Conservation (phyloP, 1,140 invertebrate genomes). For the Diorhabda elongata region DNA sequence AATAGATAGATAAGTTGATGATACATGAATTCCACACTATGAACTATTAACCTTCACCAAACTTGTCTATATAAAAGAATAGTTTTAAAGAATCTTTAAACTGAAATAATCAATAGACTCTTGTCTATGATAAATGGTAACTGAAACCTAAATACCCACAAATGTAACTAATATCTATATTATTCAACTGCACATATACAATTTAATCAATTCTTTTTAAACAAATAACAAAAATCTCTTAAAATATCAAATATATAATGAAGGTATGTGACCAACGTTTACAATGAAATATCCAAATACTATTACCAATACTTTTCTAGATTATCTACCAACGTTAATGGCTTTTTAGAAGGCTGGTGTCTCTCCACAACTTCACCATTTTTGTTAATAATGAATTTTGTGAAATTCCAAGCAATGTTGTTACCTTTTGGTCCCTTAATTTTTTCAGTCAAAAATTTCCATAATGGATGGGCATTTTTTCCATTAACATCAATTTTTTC, state of each 20-base stretch:
- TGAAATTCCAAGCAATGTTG: conserved; percentile 96
- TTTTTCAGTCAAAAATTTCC: conserved; percentile 62
- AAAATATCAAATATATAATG: not conserved
- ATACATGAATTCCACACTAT: no score
- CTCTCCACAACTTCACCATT: conserved; percentile 79
- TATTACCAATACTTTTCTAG: conserved; percentile 59
- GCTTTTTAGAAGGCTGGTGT: conserved; percentile 71
- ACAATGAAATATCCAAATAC: not conserved
- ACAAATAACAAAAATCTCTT: no score
- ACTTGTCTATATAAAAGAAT: no score
- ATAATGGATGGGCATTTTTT: conserved; percentile 76
- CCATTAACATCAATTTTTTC: conserved; percentile 86
- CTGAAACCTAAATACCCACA: no score
- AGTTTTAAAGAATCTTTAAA: no score
- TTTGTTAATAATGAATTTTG: conserved; percentile 89
- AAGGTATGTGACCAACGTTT: not conserved
- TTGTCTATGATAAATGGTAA: no score
- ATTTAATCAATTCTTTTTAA: no score
- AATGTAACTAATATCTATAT: no score
- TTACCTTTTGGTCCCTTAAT: conserved; percentile 58
- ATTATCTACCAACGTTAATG: conserved; percentile 59
- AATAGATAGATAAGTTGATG: no score
- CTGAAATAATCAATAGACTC: no score
- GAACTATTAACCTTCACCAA: no score
- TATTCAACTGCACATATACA: no score